phyloP scores from a whole-genome alignment of 2,113 vertebrate species.

The Gymnarchus niloticus region DNA sequence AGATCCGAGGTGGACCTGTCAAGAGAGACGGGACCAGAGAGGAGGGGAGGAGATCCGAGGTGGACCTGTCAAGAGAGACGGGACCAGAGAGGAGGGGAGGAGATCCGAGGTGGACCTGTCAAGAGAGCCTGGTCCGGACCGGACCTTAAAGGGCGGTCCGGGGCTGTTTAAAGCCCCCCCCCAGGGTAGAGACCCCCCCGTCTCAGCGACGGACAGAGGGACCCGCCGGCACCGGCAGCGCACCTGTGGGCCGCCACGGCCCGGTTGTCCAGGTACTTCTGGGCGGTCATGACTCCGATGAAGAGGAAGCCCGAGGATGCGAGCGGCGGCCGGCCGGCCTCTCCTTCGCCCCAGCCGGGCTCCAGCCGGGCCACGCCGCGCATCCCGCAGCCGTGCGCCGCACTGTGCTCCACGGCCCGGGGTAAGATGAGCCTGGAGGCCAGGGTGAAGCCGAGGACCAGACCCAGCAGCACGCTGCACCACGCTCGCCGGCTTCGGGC shows the following conservation, averaged over 20 bases:
- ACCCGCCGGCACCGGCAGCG: constrained; percentile 31
- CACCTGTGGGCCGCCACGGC: constrained; percentile 87
- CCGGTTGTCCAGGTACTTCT: constrained; percentile 90
- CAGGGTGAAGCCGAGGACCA: constrained; percentile 85
- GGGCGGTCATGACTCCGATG: constrained; percentile 93
- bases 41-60: too few species aligned
- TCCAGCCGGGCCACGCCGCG: constrained; percentile 49
- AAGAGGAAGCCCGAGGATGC: constrained; percentile 74
- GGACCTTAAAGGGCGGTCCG: too few species aligned
- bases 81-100: too few species aligned
- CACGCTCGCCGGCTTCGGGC: constrained; percentile 79
- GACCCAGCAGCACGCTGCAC: constrained; percentile 82
- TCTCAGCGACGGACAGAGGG: background rate
- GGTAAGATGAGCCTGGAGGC: constrained; percentile 82
- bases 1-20: too few species aligned
- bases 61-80: too few species aligned
- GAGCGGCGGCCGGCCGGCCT: constrained; percentile 50
- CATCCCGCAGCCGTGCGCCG: constrained; percentile 59
- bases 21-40: too few species aligned
- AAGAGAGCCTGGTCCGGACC: too few species aligned
- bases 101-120: too few species aligned
- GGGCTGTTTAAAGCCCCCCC: too few species aligned
- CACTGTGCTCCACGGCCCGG: constrained; percentile 70
- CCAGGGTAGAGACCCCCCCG: background rate
- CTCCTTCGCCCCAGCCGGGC: constrained; percentile 46